Conservation (phyloP, 2,888 invertebrate genomes). For the Onthophagus sagittarius region DNA sequence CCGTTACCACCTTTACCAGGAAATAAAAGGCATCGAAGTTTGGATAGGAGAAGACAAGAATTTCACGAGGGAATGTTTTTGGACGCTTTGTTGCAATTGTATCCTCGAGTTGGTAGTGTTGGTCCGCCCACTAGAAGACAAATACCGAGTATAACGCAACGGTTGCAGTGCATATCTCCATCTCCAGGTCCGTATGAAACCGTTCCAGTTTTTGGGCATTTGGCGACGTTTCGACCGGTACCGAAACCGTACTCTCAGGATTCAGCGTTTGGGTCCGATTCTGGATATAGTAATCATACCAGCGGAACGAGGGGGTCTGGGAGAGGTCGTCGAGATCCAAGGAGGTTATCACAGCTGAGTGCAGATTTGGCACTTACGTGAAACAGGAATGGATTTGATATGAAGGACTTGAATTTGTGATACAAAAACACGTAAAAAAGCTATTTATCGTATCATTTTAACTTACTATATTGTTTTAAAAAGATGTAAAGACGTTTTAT, state of each 20-base stretch:
- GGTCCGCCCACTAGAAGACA: slow-evolving; percentile 48
- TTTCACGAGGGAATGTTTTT: slow-evolving; percentile 78
- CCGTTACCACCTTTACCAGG: slow-evolving; percentile 58
- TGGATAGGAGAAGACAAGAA: slow-evolving; percentile 61
- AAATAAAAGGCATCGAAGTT: slow-evolving; percentile 52
- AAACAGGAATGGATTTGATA: background rate
- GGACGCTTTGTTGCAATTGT: slow-evolving; percentile 67
- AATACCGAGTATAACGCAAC: slow-evolving; percentile 48
- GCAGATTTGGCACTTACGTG: slow-evolving; percentile 48
- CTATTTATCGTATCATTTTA: background rate
- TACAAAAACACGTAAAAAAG: background rate
- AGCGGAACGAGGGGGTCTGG: slow-evolving; percentile 54
- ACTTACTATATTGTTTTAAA: background rate
- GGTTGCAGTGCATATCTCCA: slow-evolving; percentile 46
- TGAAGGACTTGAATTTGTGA: background rate
- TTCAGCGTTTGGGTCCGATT: slow-evolving; percentile 79
- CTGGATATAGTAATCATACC: slow-evolving; percentile 80
- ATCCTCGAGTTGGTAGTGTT: slow-evolving; percentile 68
- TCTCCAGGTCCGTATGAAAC: slow-evolving; percentile 60
- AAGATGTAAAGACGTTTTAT: background rate
- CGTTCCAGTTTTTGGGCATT: slow-evolving; percentile 63
- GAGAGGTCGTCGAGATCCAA: slow-evolving; percentile 42
- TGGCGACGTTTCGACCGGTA: slow-evolving; percentile 59
- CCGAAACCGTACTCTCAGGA: slow-evolving; percentile 66
- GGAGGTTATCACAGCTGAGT: slow-evolving; percentile 47